These are phyloP conservation scores for Dioctria linearis DNA, from an alignment of 2,888 invertebrate species.

Conservation along the genomic window DNA sequence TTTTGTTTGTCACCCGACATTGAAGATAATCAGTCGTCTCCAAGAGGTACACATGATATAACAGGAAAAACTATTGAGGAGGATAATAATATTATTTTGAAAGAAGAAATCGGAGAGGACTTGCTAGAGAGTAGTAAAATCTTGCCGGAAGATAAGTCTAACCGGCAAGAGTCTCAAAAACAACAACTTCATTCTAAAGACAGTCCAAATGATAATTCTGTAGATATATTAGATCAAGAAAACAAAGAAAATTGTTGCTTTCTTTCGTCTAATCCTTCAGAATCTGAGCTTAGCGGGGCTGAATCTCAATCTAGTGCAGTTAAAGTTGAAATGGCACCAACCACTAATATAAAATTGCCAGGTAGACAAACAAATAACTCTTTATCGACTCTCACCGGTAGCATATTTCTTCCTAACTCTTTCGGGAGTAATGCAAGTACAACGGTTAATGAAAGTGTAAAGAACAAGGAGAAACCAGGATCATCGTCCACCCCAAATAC, in stretches of 20 bases:
- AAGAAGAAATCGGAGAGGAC: slow-evolving; percentile 43
- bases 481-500: slow-evolving; percentile 37
- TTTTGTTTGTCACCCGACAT: slow-evolving; percentile 69
- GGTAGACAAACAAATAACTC: slow-evolving; percentile 92
- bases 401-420: slow-evolving; percentile 79
- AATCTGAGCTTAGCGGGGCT: slow-evolving; percentile 26
- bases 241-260: slow-evolving; percentile 56
- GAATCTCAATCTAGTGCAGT: slow-evolving; percentile 35
- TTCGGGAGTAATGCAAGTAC: slow-evolving; percentile 59
- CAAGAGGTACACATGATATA: slow-evolving; percentile 8
- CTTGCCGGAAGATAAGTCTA: not conserved
- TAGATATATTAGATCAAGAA: slow-evolving; percentile 40
- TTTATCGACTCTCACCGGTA: slow-evolving; percentile 86
- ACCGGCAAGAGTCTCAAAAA: slow-evolving; percentile 57
- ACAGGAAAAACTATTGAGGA: slow-evolving; percentile 18
- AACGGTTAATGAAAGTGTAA: slow-evolving; percentile 66
- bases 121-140: not conserved
- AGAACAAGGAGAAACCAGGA: slow-evolving; percentile 58
- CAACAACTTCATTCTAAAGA: slow-evolving; percentile 32
- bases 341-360: slow-evolving; percentile 70
- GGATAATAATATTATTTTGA: not conserved
- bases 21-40: slow-evolving; percentile 60
- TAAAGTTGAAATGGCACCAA: slow-evolving; percentile 67
- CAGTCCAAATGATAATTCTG: slow-evolving; percentile 3
- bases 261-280: slow-evolving; percentile 33